These are phyloP conservation scores for Branchipolynoe longqiensis DNA, from an alignment of 2,888 invertebrate genomes.

Conservation along the genomic window DNA sequence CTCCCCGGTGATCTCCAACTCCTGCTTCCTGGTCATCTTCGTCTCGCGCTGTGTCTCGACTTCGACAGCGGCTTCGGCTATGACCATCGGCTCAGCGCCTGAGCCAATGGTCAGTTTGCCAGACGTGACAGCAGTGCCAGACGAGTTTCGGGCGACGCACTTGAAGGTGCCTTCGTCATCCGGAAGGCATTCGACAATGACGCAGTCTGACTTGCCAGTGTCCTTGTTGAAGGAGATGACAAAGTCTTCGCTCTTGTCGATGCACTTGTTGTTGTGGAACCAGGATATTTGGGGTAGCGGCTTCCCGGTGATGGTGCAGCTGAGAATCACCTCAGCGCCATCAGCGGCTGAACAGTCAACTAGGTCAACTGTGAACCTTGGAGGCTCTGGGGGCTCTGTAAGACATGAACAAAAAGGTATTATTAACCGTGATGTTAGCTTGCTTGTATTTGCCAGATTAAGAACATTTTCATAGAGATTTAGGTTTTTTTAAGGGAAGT, in stretches of 20 bases:
- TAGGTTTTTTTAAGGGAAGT: no score
- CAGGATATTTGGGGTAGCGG: conserved; percentile 80
- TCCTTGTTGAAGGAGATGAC: conserved; percentile 79
- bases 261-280: conserved; percentile 81
- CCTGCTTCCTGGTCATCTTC: conserved; percentile 52
- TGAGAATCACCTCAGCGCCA: conserved; percentile 78
- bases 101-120: conserved; percentile 71
- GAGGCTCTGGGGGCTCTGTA: conserved; percentile 69
- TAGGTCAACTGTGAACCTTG: conserved; percentile 76
- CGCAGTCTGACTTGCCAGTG: conserved; percentile 78
- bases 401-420: no score
- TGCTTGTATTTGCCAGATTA: no score
- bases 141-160: conserved; percentile 68
- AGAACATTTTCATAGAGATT: no score
- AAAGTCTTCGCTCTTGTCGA: conserved; percentile 81
- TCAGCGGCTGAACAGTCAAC: conserved; percentile 71
- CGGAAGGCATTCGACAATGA: conserved; percentile 81
- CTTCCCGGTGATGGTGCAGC: conserved; percentile 77
- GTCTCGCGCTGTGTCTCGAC: conserved; percentile 50
- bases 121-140: conserved; percentile 91
- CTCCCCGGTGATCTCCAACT: conserved; percentile 56
- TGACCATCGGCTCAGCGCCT: conserved; percentile 23
- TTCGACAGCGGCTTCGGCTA: conserved; percentile 22
- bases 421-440: no score
- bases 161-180: conserved; percentile 84